A percentile compares a stretch with the other conserved stretches of the same genome.
Evolutionary conservation across 2,797 vertebrate genomes (phyloP).

Genomic region (Heterohyrax brucei): DNA sequence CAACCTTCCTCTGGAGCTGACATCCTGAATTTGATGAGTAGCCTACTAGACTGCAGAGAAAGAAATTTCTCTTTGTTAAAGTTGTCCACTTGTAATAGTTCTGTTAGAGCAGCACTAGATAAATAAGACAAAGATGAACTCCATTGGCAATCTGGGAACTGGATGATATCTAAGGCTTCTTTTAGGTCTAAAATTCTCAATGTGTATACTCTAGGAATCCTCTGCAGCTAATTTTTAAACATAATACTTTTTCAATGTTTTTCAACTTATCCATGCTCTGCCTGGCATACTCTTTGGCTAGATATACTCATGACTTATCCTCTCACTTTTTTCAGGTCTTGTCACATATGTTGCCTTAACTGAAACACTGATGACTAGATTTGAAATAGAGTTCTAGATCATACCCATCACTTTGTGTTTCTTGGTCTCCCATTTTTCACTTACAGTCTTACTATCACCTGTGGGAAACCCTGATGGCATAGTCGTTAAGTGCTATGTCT

Average conservation of each 20-base stretch:
- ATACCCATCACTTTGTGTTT: neutral
- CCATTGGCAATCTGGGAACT: neutral
- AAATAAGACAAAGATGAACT: neutral
- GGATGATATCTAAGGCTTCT: neutral
- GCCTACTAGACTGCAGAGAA: too few species aligned
- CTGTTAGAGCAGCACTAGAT: too few species aligned
- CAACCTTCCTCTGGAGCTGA: too few species aligned
- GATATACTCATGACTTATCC: neutral
- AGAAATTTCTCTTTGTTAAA: too few species aligned
- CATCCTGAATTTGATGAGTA: too few species aligned
- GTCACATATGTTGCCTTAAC: slow-evolving; percentile 20
- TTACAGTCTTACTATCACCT: neutral
- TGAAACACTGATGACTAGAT: neutral
- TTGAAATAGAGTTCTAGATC: slow-evolving; percentile 33
- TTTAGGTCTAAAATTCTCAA: slow-evolving; percentile 35
- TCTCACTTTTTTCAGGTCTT: neutral
- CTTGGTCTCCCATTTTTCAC: neutral
- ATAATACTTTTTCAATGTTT: neutral
- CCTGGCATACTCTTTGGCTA: neutral
- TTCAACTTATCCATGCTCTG: slow-evolving; percentile 16
- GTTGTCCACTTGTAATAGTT: too few species aligned
- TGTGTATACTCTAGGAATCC: neutral
- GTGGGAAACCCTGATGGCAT: too few species aligned
- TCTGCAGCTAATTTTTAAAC: neutral
- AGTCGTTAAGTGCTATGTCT: too few species aligned